phyloP scores from a whole-genome alignment of 2,113 vertebrate genomes.

The Engystomops pustulosus region DNA sequence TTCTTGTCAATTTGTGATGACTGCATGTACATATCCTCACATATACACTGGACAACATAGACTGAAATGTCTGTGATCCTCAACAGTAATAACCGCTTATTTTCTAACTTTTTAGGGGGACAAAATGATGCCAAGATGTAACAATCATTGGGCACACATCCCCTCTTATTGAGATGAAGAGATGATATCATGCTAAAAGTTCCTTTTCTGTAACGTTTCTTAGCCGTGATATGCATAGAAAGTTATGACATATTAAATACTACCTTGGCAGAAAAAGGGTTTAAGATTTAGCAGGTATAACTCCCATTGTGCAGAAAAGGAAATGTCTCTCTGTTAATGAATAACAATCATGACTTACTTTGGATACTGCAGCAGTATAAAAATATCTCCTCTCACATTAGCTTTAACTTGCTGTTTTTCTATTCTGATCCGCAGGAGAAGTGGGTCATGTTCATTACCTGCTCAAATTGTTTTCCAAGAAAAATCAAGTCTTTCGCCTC shows the following conservation, averaged over 20 bases:
- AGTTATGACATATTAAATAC: not conserved
- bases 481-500: not conserved
- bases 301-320: not conserved
- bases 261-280: not conserved
- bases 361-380: not conserved
- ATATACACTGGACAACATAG: no score
- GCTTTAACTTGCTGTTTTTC: conserved; percentile 21
- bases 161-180: no score
- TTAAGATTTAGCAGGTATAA: not conserved
- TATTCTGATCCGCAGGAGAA: not conserved
- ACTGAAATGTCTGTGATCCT: no score
- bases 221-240: no score
- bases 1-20: no score
- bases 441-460: conserved; percentile 13
- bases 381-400: not conserved
- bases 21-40: no score
- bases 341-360: not conserved
- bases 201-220: no score
- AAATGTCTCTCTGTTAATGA: not conserved
- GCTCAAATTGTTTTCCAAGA: not conserved
- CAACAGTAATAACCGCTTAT: no score
- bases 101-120: no score
- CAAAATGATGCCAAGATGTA: no score
- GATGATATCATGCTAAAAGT: no score
- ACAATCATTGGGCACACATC: no score